A percentile compares a stretch with the other conserved stretches of the same genome.
phyloP scores from a whole-genome alignment of 2,888 invertebrate species.

The Therioaphis trifolii region DNA sequence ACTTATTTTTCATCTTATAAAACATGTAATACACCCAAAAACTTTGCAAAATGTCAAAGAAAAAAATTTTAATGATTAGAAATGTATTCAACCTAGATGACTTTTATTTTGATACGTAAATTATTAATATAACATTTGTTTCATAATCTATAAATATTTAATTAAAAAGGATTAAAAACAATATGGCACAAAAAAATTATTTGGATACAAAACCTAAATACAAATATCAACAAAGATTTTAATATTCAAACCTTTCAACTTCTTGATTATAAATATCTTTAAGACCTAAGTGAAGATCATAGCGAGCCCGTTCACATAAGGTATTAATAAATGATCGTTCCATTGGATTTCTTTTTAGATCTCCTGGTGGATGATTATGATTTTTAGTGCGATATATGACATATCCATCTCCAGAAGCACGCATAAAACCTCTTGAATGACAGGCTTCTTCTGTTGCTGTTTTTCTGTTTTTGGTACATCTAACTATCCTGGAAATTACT shows the following conservation, averaged over 20 bases:
- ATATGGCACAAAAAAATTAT: too few relatives aligned
- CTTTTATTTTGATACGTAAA: too few relatives aligned
- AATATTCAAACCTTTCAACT: slow-evolving; percentile 40
- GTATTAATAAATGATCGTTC: slow-evolving; percentile 59
- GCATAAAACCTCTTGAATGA: slow-evolving; percentile 48
- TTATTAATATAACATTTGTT: background rate
- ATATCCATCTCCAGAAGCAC: slow-evolving; percentile 57
- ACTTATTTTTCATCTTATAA: too few relatives aligned
- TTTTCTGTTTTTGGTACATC: slow-evolving; percentile 57
- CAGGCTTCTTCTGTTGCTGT: slow-evolving; percentile 50
- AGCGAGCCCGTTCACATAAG: slow-evolving; percentile 48
- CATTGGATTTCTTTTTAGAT: slow-evolving; percentile 53
- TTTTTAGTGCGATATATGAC: slow-evolving; percentile 57
- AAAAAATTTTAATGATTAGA: too few relatives aligned
- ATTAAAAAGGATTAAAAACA: too few relatives aligned
- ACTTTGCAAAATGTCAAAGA: too few relatives aligned
- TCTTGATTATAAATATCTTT: slow-evolving; percentile 58
- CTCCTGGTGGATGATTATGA: slow-evolving; percentile 50
- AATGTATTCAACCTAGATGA: too few relatives aligned
- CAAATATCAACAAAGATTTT: background rate
- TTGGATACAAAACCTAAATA: too few relatives aligned
- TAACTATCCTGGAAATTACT: slow-evolving; percentile 33
- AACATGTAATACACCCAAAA: too few relatives aligned
- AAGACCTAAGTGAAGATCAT: slow-evolving; percentile 26
- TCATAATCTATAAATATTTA: background rate